phyloP scores from a whole-genome alignment of 2,113 vertebrate species.

The Lucifuga dentata region DNA sequence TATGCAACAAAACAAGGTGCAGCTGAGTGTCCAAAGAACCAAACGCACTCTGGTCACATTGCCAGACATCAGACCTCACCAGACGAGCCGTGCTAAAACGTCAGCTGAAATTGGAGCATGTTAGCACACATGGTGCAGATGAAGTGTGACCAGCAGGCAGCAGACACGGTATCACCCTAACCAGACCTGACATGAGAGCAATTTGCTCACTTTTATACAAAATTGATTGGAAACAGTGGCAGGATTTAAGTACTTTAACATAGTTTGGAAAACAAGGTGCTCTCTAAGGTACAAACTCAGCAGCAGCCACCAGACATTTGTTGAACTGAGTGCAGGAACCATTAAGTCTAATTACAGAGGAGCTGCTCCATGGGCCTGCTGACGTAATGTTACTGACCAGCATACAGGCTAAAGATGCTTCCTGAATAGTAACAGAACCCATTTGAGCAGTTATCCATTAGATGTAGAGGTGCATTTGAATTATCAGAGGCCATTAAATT shows the following conservation, averaged over 20 bases:
- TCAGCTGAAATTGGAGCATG: constrained; percentile 56
- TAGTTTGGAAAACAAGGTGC: constrained; percentile 39
- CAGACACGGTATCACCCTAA: constrained; percentile 14
- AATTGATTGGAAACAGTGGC: constrained; percentile 17
- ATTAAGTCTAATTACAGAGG: constrained; percentile 66
- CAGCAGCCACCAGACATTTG: constrained; percentile 40
- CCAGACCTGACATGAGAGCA: constrained; percentile 30
- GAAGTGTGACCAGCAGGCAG: constrained; percentile 40
- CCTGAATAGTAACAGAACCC: constrained; percentile 28
- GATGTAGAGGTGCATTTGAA: constrained; percentile 44
- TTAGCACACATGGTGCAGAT: constrained; percentile 35
- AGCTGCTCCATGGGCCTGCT: constrained; percentile 38
- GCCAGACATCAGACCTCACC: constrained; percentile 14
- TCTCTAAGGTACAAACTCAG: constrained; percentile 18
- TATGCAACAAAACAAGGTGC: constrained; percentile 16
- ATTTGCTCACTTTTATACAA: constrained; percentile 18
- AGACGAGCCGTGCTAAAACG: constrained; percentile 33
- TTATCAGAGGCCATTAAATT: background rate
- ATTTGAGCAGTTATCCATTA: constrained; percentile 39
- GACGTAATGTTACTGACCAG: constrained; percentile 57
- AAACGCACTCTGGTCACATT: constrained; percentile 17
- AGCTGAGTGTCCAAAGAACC: constrained; percentile 1
- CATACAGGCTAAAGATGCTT: constrained; percentile 32
- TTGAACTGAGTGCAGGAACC: constrained; percentile 36
- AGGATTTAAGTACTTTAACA: constrained; percentile 43